Evolutionary conservation across 2,888 invertebrate genomes (phyloP), one percentile per base, ranked within the genome.

Genomic region (Acanthococcus lagerstroemiae): DNA sequence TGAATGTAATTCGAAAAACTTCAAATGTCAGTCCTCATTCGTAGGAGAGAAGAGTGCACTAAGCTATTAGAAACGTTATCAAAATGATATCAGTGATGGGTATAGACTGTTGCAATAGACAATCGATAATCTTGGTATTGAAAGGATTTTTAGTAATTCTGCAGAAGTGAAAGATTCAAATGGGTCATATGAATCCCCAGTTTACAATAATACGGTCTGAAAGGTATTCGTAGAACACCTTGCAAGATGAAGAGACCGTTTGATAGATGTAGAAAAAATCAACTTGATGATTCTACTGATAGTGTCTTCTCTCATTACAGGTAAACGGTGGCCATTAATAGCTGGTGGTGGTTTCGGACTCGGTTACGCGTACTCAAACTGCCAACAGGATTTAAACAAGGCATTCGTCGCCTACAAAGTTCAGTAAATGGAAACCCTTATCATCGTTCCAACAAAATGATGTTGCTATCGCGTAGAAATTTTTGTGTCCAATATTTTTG

Each of bases 321-420:
- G 89, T 74, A 83, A 85, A 76, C 80, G 85, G 73, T 95, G 94
- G 93, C 95, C 95, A 1, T 78, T 94, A 26, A 83, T 90, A 73
- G 81, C 90, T 68, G 95, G 95, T 44, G 82, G 87, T 70, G 95
- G 95, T 63, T 84, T 92, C 75, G 96, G 95, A 45, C 78, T 94
- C 72, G 96, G 96, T 57, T 84, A 91, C 79, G 93, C 92, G 55
- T 90, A 88, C 78, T 83, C 89, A 63, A 91, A 92, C 77, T 94
- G 93, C 77, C 87, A 92, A 78, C 80, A 83, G 74, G 84, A 85
- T 70, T 72, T 83, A 52, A 82, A 82, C 71, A 74, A 69, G 52
- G 63, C 61, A 44, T 67, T 69, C 25, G 48, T 56, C 21, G 15
- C 22, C 25, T 19, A 24, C 19, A 65, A 61, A 12, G 24, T 50